phyloP scores from a whole-genome alignment of 2,113 vertebrate species.

The Rhodinocichla rosea region DNA sequence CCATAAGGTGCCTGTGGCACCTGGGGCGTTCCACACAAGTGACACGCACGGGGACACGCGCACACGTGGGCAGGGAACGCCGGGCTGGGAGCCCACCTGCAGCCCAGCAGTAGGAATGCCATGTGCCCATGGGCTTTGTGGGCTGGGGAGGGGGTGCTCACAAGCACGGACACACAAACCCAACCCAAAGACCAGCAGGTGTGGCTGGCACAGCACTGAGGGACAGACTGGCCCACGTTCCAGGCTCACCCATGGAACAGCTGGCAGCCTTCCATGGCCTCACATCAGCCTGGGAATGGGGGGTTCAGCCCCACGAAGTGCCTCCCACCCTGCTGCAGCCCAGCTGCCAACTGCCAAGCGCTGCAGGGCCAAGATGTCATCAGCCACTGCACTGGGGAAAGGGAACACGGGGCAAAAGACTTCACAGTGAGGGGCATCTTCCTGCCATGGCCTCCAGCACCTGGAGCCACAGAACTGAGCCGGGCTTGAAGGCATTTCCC shows the following conservation, averaged over 20 bases:
- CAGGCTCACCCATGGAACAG: rapidly evolving
- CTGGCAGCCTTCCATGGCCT: not conserved
- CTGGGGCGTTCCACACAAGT: not conserved
- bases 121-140: rapidly evolving
- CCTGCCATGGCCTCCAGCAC: not conserved
- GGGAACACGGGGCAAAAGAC: not conserved
- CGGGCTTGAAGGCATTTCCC: not conserved
- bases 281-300: rapidly evolving
- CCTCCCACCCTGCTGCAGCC: rapidly evolving
- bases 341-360: rapidly evolving
- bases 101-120: not conserved
- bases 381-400: not conserved
- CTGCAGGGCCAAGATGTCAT: not conserved
- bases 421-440: rapidly evolving
- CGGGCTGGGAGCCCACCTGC: not conserved
- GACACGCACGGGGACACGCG: not conserved
- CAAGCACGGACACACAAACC: rapidly evolving
- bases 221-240: not conserved
- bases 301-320: rapidly evolving
- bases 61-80: rapidly evolving
- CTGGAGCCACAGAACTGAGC: not conserved
- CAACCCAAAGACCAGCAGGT: not conserved
- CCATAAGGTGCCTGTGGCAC: not conserved
- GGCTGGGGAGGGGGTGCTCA: too few species aligned
- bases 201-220: not conserved